Conservation (phyloP, 2,888 invertebrate species). For the Hirtodrosophila duncani region DNA sequence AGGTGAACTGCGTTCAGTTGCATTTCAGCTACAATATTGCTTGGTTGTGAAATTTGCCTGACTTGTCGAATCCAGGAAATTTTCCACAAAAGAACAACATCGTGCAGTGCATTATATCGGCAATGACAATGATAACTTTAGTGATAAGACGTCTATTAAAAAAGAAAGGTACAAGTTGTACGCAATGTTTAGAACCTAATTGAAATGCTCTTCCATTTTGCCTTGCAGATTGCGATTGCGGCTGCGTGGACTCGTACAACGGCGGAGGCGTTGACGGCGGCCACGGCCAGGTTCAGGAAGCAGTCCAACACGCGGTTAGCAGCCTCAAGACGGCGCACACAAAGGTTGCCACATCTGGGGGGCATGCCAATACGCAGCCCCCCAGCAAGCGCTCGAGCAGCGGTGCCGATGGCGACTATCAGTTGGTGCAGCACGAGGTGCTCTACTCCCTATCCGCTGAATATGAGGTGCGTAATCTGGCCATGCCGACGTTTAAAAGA, state of each 20-base stretch:
- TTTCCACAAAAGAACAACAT: too few relatives aligned
- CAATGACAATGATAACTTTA: conserved; percentile 40
- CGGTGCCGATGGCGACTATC: conserved; percentile 97
- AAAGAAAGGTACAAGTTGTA: conserved; percentile 28
- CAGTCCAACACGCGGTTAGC: conserved; percentile 43
- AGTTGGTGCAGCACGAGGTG: conserved; percentile 98
- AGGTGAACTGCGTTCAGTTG: conserved; percentile 33
- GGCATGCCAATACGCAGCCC: conserved; percentile 80
- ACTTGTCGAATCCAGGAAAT: conserved; percentile 38
- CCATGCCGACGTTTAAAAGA: background rate
- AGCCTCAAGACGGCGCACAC: conserved; percentile 79
- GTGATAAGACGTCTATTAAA: conserved; percentile 37
- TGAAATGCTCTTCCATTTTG: background rate
- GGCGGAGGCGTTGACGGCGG: conserved; percentile 39
- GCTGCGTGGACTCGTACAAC: conserved; percentile 76
- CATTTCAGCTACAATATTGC: conserved; percentile 29
- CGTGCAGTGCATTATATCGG: too few relatives aligned
- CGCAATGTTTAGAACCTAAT: background rate
- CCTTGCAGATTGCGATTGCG: conserved; percentile 76
- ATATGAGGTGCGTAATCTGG: conserved; percentile 80
- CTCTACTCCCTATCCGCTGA: conserved; percentile 97
- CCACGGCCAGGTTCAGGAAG: conserved; percentile 42
- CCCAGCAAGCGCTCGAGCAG: conserved; percentile 86
- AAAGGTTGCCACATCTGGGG: conserved; percentile 79
- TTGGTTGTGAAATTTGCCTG: conserved; percentile 50